Conservation (phyloP, 2,888 invertebrate genomes). For the Lasius fuliginosus region DNA sequence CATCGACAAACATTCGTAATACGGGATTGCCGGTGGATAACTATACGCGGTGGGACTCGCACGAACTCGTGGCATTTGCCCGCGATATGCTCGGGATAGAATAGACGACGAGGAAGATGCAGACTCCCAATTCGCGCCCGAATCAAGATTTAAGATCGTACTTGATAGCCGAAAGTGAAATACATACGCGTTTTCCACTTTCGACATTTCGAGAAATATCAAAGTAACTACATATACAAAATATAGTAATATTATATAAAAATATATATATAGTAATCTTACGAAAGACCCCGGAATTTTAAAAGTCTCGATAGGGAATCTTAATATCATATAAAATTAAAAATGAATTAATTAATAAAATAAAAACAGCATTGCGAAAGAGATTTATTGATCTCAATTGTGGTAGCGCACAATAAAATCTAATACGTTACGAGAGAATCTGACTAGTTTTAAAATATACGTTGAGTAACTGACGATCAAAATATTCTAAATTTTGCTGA, state of each 20-base stretch:
- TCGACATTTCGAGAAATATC: neutral
- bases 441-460: neutral
- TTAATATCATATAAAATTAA: neutral
- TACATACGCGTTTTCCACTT: neutral
- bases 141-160: neutral
- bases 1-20: conserved; percentile 81
- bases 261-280: too few species aligned
- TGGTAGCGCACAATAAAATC: neutral
- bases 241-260: neutral
- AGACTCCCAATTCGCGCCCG: neutral
- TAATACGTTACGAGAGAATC: neutral
- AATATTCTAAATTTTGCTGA: neutral
- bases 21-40: conserved; percentile 72
- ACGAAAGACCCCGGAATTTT: too few species aligned
- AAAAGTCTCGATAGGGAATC: neutral
- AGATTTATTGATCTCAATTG: neutral
- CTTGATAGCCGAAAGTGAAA: neutral
- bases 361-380: neutral
- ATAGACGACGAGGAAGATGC: conserved; percentile 10
- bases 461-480: neutral
- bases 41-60: conserved; percentile 68
- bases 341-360: too few species aligned
- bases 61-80: conserved; percentile 59
- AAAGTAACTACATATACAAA: neutral
- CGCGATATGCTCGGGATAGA: neutral